Evolutionary conservation across 2,113 vertebrate species (phyloP).

Genomic region (Progne subis): DNA sequence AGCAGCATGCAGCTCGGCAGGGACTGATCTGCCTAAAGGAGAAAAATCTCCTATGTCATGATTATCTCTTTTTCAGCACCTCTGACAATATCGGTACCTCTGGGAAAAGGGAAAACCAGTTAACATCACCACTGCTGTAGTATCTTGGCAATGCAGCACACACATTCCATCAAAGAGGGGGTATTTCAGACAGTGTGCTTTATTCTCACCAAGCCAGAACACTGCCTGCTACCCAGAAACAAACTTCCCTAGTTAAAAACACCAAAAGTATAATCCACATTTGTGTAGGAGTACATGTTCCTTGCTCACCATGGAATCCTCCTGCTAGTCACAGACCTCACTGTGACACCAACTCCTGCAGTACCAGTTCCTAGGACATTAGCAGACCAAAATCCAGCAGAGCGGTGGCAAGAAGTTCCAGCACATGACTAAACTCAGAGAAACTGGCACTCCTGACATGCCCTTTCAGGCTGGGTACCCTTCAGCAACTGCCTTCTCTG

Average conservation of each 20-base stretch:
- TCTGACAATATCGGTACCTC: neutral
- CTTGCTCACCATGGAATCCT: neutral
- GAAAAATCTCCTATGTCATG: neutral
- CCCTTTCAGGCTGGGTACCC: neutral
- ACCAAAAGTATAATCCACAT: neutral
- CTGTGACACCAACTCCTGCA: neutral
- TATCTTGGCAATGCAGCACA: neutral
- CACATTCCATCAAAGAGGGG: neutral
- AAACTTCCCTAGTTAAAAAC: neutral
- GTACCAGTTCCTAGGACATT: neutral
- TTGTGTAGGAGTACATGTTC: neutral
- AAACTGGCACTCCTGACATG: neutral
- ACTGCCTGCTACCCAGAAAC: neutral
- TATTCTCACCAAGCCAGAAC: neutral
- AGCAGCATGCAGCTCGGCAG: accelerated
- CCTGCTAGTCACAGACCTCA: neutral
- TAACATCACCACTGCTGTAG: neutral
- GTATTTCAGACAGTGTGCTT: neutral
- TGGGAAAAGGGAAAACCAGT: neutral
- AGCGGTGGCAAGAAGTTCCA: neutral
- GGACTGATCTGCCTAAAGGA: neutral
- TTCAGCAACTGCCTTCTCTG: neutral
- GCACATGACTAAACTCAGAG: neutral
- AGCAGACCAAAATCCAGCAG: neutral
- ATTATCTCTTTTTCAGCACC: neutral